Base-by-base conservation (phyloP, 2,888 invertebrate species). In the Blomia tropicalis region DNA sequence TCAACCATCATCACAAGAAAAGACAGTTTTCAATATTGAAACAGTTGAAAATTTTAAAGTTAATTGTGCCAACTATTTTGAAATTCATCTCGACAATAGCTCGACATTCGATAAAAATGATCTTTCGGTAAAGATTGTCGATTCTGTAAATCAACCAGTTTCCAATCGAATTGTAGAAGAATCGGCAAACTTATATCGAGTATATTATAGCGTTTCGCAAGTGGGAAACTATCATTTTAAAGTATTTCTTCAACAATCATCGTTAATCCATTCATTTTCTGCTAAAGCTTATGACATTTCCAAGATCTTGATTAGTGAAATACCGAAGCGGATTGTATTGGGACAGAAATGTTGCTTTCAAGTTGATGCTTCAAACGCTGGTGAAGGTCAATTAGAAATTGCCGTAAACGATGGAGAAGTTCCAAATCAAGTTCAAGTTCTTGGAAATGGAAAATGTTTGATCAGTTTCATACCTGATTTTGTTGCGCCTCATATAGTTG, bases 401-500 rank as follows among this genome's bases (percentile, higher is more conserved):
- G 93, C 93, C 70, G 93, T 98, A 73, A 96, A 98, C 75, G 92
- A 93, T 77, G 96, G 96, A 68, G 90, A 93, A 79, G 91, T 98
- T 66, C 95, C 96, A 56, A 98, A 98, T 79, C 92, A 93, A 75
- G 95, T 96, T 27, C 77, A 83, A 75, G 92, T 93, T 60, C 87
- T 95, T 19, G 92, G 92, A 31, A 91, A 92, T 56, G 95, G 93
- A 58, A 82, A 89, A 67, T 93, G 92, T 72, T 79, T 91, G 56
- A 92, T 93, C 32, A 89, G 87, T 66, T 93, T 93, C 77, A 88
- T 90, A 23, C 93, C 93, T 43, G 90, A 91, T 74, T 81, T 84
- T 68, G 82, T 89, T 1, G 88, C 88, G 69, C 83, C 89, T 29
- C 93, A 93, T 75, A 80, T 87, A 70, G 90, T 93, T 68, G 91